A percentile compares a stretch with the other conserved stretches of the same genome.
Conservation (phyloP, 2,888 invertebrate genomes). For the Epinotia ramella region DNA sequence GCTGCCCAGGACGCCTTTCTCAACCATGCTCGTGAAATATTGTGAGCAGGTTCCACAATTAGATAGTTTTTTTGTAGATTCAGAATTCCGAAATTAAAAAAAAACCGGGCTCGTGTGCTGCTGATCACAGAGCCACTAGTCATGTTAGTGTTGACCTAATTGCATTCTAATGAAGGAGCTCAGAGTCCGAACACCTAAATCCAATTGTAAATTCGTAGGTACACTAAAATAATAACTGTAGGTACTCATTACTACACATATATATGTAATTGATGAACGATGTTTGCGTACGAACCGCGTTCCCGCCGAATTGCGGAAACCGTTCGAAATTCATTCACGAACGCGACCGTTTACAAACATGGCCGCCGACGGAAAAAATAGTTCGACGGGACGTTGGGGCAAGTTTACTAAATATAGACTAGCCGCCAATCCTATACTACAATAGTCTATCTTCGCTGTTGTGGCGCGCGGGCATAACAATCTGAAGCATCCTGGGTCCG, state of each 20-base stretch:
- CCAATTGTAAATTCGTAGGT: too few relatives aligned
- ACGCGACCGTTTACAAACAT: conserved; percentile 79
- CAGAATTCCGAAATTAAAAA: too few relatives aligned
- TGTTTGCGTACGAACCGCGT: conserved; percentile 54
- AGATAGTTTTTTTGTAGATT: too few relatives aligned
- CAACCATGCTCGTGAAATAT: too few relatives aligned
- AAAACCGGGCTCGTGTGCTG: too few relatives aligned
- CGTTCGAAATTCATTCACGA: conserved; percentile 80
- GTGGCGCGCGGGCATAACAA: conserved; percentile 8
- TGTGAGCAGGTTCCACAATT: too few relatives aligned
- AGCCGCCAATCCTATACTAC: conserved; percentile 64
- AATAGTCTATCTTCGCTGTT: conserved; percentile 53
- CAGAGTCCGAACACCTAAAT: too few relatives aligned
- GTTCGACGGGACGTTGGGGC: conserved; percentile 75
- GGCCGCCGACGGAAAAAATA: conserved; percentile 80
- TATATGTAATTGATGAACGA: background rate
- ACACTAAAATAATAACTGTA: background rate
- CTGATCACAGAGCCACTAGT: too few relatives aligned
- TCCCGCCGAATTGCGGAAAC: conserved; percentile 78
- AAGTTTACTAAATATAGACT: conserved; percentile 81
- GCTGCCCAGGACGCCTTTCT: too few relatives aligned
- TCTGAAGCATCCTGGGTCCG: conserved; percentile 12
- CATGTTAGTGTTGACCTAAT: too few relatives aligned
- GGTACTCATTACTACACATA: background rate
- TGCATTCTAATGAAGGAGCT: too few relatives aligned